Conservation (phyloP, 2,888 invertebrate genomes). For the Adelphocoris suturalis region DNA sequence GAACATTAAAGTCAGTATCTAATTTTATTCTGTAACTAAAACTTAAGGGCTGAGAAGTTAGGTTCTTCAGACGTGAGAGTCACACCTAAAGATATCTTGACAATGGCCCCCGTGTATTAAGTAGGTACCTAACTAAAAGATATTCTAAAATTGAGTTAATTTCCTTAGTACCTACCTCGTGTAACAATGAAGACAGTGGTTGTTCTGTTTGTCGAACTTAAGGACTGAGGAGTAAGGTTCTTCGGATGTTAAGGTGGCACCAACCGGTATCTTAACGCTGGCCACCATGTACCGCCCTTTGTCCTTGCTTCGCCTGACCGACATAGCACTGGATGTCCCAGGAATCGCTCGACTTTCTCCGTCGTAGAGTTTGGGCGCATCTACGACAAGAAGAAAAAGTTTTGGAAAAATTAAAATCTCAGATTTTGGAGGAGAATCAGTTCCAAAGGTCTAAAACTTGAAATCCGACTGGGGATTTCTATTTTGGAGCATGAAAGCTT, state of each 20-base stretch:
- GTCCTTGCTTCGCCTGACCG: constrained; percentile 41
- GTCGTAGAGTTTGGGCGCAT: constrained; percentile 58
- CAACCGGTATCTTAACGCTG: constrained; percentile 82
- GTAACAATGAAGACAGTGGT: constrained; percentile 90
- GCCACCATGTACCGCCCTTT: constrained; percentile 84
- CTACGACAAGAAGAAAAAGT: not conserved
- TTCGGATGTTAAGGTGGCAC: constrained; percentile 87
- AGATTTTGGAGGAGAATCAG: not conserved
- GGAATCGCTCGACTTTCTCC: constrained; percentile 58
- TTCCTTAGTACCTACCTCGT: constrained; percentile 80
- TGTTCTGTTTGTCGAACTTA: constrained; percentile 86
- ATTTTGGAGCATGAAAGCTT: too few relatives aligned
- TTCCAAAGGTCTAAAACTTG: too few relatives aligned
- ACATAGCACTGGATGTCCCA: constrained; percentile 53
- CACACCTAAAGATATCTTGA: too few relatives aligned
- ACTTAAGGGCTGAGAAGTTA: too few relatives aligned
- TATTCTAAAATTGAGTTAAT: too few relatives aligned
- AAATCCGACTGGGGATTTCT: too few relatives aligned
- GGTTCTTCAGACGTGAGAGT: too few relatives aligned
- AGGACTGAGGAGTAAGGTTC: constrained; percentile 87
- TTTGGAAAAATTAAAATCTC: not conserved
- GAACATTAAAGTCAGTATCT: too few relatives aligned
- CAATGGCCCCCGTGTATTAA: too few relatives aligned
- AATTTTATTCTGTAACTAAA: too few relatives aligned
- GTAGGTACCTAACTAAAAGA: too few relatives aligned